Evolutionary conservation across 2,888 invertebrate genomes (phyloP).

Genomic region (Xestia ashworthii): DNA sequence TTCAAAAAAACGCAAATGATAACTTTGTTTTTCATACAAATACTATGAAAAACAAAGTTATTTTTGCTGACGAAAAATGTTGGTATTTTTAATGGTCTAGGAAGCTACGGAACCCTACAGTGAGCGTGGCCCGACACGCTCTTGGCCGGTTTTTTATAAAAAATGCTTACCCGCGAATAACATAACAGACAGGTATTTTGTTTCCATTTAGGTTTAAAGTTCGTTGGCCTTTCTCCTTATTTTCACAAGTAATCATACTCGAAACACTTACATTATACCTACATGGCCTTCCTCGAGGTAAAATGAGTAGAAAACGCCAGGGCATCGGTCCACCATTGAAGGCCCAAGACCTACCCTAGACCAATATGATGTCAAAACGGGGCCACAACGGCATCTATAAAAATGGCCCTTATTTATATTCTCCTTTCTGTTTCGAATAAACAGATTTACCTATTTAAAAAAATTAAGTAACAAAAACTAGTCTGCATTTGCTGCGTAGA

Average conservation of each 20-base stretch:
- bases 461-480: background rate
- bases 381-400: background rate
- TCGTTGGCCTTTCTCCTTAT: background rate
- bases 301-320: background rate
- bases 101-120: too few relatives aligned
- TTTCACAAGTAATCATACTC: background rate
- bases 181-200: background rate
- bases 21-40: too few relatives aligned
- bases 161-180: background rate
- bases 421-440: background rate
- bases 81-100: too few relatives aligned
- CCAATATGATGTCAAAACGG: background rate
- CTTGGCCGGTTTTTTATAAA: background rate
- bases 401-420: background rate
- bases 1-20: too few relatives aligned
- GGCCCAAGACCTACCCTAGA: background rate
- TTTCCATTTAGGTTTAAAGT: background rate
- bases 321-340: background rate
- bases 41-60: too few relatives aligned
- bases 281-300: background rate
- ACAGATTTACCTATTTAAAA: background rate
- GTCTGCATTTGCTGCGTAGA: slow-evolving; percentile 14
- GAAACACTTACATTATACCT: background rate
- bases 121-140: too few relatives aligned
- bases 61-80: too few relatives aligned